These are phyloP conservation scores for Ephydatia muelleri DNA, from an alignment of 37 sponge, comb jelly and placozoan genomes.

Conservation along the genomic window DNA sequence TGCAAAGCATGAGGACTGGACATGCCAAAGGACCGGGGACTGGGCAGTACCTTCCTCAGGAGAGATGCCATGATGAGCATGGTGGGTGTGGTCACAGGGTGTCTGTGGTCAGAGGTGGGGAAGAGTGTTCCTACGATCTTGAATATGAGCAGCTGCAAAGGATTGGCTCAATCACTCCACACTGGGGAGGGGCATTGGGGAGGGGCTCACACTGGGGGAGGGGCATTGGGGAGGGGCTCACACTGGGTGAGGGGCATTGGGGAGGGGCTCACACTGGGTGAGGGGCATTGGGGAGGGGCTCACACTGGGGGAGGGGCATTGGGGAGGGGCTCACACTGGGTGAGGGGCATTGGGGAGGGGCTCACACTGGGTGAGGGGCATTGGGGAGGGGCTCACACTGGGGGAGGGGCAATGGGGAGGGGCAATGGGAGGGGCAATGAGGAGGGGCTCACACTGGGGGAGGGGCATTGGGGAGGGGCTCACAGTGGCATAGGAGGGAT, in stretches of 20 bases:
- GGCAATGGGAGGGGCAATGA: too few relatives aligned
- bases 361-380: too few relatives aligned
- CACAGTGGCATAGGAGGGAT: constrained; percentile 27
- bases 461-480: neutral
- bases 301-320: too few relatives aligned
- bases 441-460: neutral
- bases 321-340: too few relatives aligned
- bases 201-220: constrained; percentile 6
- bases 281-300: neutral
- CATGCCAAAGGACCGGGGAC: neutral
- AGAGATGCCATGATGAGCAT: constrained; percentile 56
- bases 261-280: neutral
- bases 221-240: neutral
- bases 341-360: too few relatives aligned
- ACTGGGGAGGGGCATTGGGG: neutral
- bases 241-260: neutral
- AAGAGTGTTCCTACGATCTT: constrained; percentile 61
- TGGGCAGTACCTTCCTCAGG: constrained; percentile 46
- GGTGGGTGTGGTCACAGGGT: constrained; percentile 71
- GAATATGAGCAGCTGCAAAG: constrained; percentile 64
- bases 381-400: too few relatives aligned
- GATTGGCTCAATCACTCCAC: neutral
- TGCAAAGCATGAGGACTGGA: too few relatives aligned
- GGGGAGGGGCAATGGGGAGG: too few relatives aligned
- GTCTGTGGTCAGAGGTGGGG: constrained; percentile 80